phyloP scores from a whole-genome alignment of 2,113 vertebrate genomes.

The Phalacrocorax aristotelis region DNA sequence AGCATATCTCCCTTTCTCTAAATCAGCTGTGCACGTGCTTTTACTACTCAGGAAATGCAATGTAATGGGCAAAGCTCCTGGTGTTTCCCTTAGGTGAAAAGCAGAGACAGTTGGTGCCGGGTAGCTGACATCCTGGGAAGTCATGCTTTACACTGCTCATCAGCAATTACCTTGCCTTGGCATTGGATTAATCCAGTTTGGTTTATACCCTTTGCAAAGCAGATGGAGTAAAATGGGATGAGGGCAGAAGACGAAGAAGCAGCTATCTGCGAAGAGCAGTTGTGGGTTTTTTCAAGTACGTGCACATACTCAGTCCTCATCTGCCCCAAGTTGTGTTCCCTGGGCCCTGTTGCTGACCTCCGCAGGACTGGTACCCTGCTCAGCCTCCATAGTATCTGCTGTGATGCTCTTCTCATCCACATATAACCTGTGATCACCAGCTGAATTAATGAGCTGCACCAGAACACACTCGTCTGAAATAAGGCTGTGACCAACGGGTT shows the following conservation, averaged over 20 bases:
- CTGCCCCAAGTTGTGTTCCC: neutral
- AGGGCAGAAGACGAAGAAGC: neutral
- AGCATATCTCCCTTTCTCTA: neutral
- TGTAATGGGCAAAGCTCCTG: neutral
- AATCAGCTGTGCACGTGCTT: neutral
- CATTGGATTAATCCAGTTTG: neutral
- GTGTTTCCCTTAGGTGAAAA: neutral
- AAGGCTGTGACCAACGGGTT: neutral
- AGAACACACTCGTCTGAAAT: neutral
- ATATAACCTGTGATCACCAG: neutral
- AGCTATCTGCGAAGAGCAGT: neutral
- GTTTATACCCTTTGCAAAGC: neutral
- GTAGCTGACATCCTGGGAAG: neutral
- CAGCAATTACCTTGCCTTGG: neutral
- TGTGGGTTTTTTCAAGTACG: neutral
- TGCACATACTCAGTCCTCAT: neutral
- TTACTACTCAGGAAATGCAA: neutral
- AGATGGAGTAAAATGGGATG: neutral
- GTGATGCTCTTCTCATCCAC: neutral
- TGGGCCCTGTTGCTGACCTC: neutral
- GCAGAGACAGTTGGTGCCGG: neutral
- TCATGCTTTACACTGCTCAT: neutral
- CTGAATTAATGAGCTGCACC: neutral
- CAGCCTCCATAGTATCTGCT: rapidly evolving
- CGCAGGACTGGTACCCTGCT: rapidly evolving